Evolutionary conservation across 2,888 invertebrate species (phyloP), one percentile per base, ranked within the genome.

Genomic region (Liopterus haemorrhoidalis): DNA sequence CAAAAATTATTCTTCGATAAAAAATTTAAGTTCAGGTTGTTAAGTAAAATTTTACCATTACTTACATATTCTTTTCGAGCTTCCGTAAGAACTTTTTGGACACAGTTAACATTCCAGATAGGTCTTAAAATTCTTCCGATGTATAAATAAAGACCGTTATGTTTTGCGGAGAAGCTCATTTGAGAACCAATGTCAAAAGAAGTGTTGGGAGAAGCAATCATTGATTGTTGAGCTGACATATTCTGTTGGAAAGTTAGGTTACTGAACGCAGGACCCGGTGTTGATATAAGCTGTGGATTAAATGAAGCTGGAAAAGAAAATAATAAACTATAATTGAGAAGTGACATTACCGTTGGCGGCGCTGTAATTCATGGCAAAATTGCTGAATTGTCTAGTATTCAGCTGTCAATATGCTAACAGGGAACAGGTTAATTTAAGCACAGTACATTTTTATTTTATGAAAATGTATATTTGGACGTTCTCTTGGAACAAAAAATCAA

Each of bases 81-180:
- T 11, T 72, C 71, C 1, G 73, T 67, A 15, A 70, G 57, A 28
- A 75, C 58, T 46, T 73, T 76, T 31, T 81, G 76, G 14, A 87
- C 79, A 57, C 86, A 86, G 63, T 80, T 79, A 52, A 81, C 70
- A 56, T 80, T 83, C 97, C 97, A 97, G 50, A 97, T 75, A 0
- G 91, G 87, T 20, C 90, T 73, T 12, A 99, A 70, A 55, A 97
- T 84, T 54, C 96, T 77, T 15, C 88, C 82, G 9, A 95, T 80
- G 62, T 91, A 93, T 28, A 94, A 75, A 68, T 94, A 97, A 5
- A 97, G 75, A 1, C 93, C 94, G 62, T 94, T 90, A 64, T 96
- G 96, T 63, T 92, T 92, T 0, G 89, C 81, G 1, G 90, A 89
- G 64, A 73, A 75, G 28, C 70, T 49, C n/a, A 69, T 59, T 24